Base-by-base conservation (phyloP, 2,888 invertebrate genomes). In the Cantharis rufa region DNA sequence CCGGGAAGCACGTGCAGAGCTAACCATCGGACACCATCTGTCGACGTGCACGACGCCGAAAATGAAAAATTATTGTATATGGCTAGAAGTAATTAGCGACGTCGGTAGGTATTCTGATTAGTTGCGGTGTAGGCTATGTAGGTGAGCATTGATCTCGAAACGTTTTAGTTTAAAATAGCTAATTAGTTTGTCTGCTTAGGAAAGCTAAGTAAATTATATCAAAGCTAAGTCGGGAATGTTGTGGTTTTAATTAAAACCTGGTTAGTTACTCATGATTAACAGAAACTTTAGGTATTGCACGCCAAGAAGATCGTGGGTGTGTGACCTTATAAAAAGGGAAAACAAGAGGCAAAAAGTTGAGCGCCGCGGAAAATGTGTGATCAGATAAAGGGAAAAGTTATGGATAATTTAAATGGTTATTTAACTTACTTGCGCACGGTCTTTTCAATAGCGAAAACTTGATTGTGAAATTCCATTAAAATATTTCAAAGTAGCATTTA, bases 211-310 rank as follows among this genome's bases (percentile, higher is more conserved):
- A 82, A 84, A 84, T 85, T 84, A 83, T 84, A 84, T 85, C 84
- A 84, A 85, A 84, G 84, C 81, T 48, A 83, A 84, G 82, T 82
- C 81, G 81, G 82, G 82, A 82, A 84, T 84, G 83, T 82, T 84
- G 84, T 82, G 83, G 85, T 84, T 85, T 84, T 85, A 85, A 85
- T 85, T 85, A 85, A 85, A 85, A 85, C 84, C 82, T 82, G 84
- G 84, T 84, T 84, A 82, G 82, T 78, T 82, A 83, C 82, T 82
- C 81, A 80, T 80, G 79, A 80, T 80, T 80, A 80, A 75, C 79
- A 79, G 77, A 62, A 63, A 66, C 62, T 72, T 66, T 16, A 28
- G 10, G 10, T 15, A 68, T 68, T 68, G 11, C 15, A 15, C 15
- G 48, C 10, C 64, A 15, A 18, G 64, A 64, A 11, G 64, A 11